Conservation (phyloP, 2,113 vertebrate species). For the Hyaena hyaena region DNA sequence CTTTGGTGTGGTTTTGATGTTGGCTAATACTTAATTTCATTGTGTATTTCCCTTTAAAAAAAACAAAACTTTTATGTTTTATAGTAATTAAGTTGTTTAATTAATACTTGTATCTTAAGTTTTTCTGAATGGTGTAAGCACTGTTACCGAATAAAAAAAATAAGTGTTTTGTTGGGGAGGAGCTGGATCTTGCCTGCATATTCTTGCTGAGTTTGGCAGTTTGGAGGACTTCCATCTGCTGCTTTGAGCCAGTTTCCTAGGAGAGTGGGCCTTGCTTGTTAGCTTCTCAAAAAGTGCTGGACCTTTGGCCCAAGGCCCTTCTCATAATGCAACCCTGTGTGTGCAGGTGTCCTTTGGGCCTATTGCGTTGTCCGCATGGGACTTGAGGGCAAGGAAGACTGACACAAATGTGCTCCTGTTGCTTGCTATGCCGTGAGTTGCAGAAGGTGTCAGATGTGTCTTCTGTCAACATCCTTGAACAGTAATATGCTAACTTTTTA, state of each 20-base stretch:
- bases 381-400: background rate
- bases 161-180: background rate
- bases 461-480: background rate
- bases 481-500: background rate
- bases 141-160: background rate
- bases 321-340: background rate
- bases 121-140: background rate
- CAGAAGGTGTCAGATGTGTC: background rate
- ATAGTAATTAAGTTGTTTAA: background rate
- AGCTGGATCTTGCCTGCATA: background rate
- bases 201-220: background rate
- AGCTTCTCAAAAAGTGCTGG: background rate
- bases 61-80: background rate
- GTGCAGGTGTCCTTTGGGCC: background rate
- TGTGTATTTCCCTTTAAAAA: background rate
- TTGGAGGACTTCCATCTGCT: background rate
- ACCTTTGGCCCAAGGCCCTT: background rate
- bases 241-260: background rate
- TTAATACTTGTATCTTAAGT: background rate
- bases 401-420: background rate
- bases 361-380: background rate
- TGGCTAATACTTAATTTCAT: slow-evolving; percentile 2
- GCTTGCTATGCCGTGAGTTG: background rate
- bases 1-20: background rate
- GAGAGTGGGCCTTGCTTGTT: background rate